Percentiles rank a stretch among this genome's conserved stretches.
phyloP scores from a whole-genome alignment of 2,113 vertebrate genomes.

The Vulpes vulpes region DNA sequence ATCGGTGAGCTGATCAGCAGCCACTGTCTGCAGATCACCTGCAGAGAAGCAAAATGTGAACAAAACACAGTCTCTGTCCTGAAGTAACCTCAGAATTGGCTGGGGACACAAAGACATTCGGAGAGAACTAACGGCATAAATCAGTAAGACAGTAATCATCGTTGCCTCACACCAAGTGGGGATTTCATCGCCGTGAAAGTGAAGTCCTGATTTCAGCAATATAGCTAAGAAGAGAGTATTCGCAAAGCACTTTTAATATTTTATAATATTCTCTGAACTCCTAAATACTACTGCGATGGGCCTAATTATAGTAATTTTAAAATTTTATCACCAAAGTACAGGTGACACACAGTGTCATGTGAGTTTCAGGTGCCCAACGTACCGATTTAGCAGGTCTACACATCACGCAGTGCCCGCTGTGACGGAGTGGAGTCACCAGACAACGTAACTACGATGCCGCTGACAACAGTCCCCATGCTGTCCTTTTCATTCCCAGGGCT shows the following conservation, averaged over 20 bases:
- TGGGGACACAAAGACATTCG: neutral
- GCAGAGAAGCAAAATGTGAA: rapidly evolving
- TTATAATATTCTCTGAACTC: neutral
- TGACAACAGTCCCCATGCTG: neutral
- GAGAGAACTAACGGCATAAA: neutral
- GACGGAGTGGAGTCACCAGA: neutral
- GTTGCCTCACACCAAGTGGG: rapidly evolving
- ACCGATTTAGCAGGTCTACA: neutral
- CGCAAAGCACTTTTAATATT: neutral
- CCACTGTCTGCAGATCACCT: rapidly evolving
- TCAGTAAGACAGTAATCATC: rapidly evolving
- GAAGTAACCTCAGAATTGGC: neutral
- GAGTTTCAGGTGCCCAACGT: neutral
- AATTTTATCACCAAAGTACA: neutral
- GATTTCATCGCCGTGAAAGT: neutral
- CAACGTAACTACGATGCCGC: rapidly evolving
- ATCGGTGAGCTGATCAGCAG: rapidly evolving
- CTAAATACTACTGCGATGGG: neutral
- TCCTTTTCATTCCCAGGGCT: neutral
- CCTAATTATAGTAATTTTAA: too few relatives aligned
- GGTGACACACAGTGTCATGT: neutral
- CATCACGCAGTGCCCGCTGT: neutral
- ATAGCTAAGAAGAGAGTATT: neutral
- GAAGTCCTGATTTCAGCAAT: neutral
- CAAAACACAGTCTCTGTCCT: neutral